Base-by-base conservation (phyloP, 2,113 vertebrate species). In the Puma concolor region DNA sequence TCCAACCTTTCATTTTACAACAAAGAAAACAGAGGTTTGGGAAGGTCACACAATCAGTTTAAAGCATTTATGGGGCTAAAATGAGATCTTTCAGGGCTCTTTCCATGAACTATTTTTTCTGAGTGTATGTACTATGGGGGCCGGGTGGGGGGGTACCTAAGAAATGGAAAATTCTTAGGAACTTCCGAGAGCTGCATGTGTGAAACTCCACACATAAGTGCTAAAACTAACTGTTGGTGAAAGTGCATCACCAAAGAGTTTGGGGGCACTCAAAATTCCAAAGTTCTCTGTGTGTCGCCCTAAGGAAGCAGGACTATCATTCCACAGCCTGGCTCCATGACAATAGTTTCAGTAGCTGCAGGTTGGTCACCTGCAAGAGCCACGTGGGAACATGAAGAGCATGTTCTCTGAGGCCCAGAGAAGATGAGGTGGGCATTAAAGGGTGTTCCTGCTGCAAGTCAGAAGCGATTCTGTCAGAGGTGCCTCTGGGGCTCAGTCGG, bases 1-100 rank as follows among this genome's bases (percentile, higher is more conserved):
- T 93, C 72, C 82, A 36, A 97, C 97, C 97, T 95, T 97, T 96
- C 90, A 93, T 93, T 94, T 93, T 33, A 95, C 92, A 95, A 97
- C 98, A 96, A 98, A 98, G 96, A 84, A 83, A 88, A 69, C 84
- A 11, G 81, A 76, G 77, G 88, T 88, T 48, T 48, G 71, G 15
- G 64, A 88, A 97, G 95, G 94, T 93, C 94, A 96, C 16, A 80
- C n/a, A 16, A 19, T 66, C 88, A 92, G 93, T 84, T 64, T 90
- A 90, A 88, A 93, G 93, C 93, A 71, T 84, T 85, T 33, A 41
- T 60, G 81, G 44, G 81, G 69, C 36, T 48, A 87, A 84, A 83
- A 95, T 81, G 52, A 84, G 91, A 64, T 74, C 76, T 82, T 23
- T 48, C 29, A 31, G 88, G 69, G 19, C 57, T 84, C 63, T 77